Evolutionary conservation across 2,888 invertebrate genomes (phyloP).

Genomic region (Trissolcus brochymenae): DNA sequence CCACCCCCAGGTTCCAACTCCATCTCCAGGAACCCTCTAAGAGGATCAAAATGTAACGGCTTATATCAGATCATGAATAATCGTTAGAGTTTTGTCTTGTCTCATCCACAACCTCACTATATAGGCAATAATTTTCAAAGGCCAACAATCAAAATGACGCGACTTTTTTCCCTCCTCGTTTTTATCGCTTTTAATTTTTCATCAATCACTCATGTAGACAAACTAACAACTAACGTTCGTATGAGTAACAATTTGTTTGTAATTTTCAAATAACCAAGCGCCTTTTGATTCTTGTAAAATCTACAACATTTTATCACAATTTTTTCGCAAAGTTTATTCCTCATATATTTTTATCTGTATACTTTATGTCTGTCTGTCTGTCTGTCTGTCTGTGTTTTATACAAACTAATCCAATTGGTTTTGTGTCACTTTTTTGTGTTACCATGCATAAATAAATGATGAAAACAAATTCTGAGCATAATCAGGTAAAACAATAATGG

Average conservation of each 20-base stretch:
- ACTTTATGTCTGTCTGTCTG: too few species aligned
- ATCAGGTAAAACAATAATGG: constrained; percentile 55
- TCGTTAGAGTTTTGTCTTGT: constrained; percentile 42
- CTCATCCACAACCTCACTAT: constrained; percentile 30
- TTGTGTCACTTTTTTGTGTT: background rate
- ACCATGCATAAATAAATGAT: too few species aligned
- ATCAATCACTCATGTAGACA: too few species aligned
- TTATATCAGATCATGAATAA: constrained; percentile 66
- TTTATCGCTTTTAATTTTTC: too few species aligned
- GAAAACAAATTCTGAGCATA: constrained; percentile 12
- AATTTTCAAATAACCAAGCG: too few species aligned
- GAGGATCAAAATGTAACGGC: constrained; percentile 89
- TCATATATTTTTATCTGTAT: too few species aligned
- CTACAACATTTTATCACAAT: too few species aligned
- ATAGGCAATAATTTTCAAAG: constrained; percentile 14
- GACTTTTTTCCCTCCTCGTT: too few species aligned
- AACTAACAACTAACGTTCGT: too few species aligned
- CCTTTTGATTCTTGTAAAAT: too few species aligned
- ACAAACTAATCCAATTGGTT: background rate
- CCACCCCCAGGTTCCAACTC: constrained; percentile 76
- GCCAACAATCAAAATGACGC: background rate
- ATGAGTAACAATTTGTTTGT: too few species aligned
- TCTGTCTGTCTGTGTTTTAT: background rate
- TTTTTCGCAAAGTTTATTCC: too few species aligned
- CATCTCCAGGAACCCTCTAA: constrained; percentile 86